phyloP scores from a whole-genome alignment of 2,888 invertebrate genomes.

The Dichetophora obliterata region DNA sequence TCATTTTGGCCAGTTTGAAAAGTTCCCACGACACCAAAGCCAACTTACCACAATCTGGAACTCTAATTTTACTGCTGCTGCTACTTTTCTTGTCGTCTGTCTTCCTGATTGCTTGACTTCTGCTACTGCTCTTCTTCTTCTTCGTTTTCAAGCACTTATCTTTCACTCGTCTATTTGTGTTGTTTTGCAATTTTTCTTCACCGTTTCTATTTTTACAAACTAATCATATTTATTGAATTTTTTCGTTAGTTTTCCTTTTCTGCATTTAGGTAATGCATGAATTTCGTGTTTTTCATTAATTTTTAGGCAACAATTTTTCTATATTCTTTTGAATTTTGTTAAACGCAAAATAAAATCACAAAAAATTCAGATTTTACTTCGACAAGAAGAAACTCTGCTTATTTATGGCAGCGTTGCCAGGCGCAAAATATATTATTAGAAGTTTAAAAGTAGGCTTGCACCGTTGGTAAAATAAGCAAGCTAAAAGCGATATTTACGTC shows the following conservation, averaged over 20 bases:
- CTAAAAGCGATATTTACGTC: too few relatives aligned
- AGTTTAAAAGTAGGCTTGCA: too few relatives aligned
- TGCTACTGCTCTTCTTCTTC: constrained; percentile 27
- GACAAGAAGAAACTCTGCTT: background rate
- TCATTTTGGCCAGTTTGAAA: background rate
- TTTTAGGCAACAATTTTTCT: background rate
- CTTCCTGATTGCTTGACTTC: background rate
- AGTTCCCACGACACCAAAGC: background rate
- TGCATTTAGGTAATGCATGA: background rate
- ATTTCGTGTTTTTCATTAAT: background rate
- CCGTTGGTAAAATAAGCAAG: too few relatives aligned
- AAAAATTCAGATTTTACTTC: constrained; percentile 26
- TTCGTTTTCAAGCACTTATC: constrained; percentile 16
- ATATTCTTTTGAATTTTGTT: constrained; percentile 9
- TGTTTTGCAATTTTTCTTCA: background rate
- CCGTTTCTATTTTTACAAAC: background rate
- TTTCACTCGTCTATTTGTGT: constrained; percentile 15
- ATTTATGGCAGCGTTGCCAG: too few relatives aligned
- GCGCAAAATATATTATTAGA: too few relatives aligned
- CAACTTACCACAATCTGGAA: constrained; percentile 31
- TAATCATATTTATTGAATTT: background rate
- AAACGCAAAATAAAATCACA: constrained; percentile 19
- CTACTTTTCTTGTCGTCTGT: constrained; percentile 17
- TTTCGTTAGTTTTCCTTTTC: background rate
- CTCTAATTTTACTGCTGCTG: background rate